Percentiles rank a stretch among this genome's conserved stretches.
These are phyloP conservation scores for Punctoribates punctum DNA, from an alignment of 2,888 invertebrate species.

Conservation along the genomic window DNA sequence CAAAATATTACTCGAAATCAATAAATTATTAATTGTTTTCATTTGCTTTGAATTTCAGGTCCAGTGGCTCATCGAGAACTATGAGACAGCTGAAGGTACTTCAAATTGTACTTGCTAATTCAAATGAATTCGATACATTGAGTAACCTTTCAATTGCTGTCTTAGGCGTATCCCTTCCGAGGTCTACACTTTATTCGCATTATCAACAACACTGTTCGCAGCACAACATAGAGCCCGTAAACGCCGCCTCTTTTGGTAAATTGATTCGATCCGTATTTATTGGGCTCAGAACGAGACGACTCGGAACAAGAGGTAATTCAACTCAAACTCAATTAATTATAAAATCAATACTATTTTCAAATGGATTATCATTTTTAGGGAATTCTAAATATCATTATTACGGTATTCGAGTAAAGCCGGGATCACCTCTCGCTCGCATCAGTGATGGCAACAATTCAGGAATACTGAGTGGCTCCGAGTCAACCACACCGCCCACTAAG, in stretches of 20 bases:
- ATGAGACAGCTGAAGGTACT: conserved; percentile 84
- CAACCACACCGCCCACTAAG: conserved; percentile 39
- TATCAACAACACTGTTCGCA: conserved; percentile 85
- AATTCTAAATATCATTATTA: conserved; percentile 99
- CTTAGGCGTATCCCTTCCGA: conserved; percentile 72
- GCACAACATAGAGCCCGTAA: conserved; percentile 93
- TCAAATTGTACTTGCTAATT: neutral
- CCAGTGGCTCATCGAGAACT: conserved; percentile 95
- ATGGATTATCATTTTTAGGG: conserved; percentile 61
- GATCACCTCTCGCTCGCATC: conserved; percentile 61
- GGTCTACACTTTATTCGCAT: conserved; percentile 94
- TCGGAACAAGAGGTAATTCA: conserved; percentile 81
- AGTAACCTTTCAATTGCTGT: too few species aligned
- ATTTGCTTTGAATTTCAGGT: conserved; percentile 58
- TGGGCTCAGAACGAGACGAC: conserved; percentile 84
- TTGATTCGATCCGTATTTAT: conserved; percentile 96
- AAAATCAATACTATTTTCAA: neutral
- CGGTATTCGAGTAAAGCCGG: conserved; percentile 94
- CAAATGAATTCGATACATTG: too few species aligned
- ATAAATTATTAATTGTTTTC: too few species aligned
- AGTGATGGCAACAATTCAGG: neutral
- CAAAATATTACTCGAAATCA: too few species aligned
- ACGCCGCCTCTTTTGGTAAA: conserved; percentile 99
- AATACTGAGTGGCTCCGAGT: conserved; percentile 14
- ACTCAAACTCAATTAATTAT: too few species aligned